Base-by-base conservation (phyloP, 2,797 vertebrate species). In the Nasua narica region DNA sequence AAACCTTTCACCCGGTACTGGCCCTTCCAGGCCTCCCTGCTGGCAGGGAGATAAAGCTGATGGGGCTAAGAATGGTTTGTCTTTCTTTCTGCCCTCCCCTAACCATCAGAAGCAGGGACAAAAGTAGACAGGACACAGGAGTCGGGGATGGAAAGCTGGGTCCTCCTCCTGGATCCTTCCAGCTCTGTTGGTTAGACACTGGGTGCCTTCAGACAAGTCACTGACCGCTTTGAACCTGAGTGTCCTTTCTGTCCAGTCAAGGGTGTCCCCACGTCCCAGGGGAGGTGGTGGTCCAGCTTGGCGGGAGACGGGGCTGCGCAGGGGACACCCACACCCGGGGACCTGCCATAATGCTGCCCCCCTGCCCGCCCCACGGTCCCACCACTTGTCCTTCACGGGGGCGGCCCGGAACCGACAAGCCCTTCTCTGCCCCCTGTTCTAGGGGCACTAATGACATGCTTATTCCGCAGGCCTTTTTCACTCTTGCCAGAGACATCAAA, bases 401-500 rank as follows among this genome's bases (percentile, higher is more conserved):
- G n/a, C 0, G 0, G 11, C 37, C 18, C 3, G 10, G 46, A 74
- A 9, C 37, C 25, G 32, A 48, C 46, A 35, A 25, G 37, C 11
- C 32, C 88, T 46, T 25, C 3, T 48, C 74, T 72, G 29, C 46
- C 29, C 32, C 77, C 56, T 23, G 7, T 40, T 40, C 13, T 21
- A 15, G 65, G 43, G 29, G 6, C 29, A 2, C 79, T 90, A 25
- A 96, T 23, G 1, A 0, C n/a, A 0, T 79, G 13, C 58, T 62
- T 48, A 50, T 86, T 79, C 32, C 93, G 56, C 96, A 99, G 99
- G 99, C 99, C 0, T 99, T 99, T 98, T 99, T 99, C 98, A 99
- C 99, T 18, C 99, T 99, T 1, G 99, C 99, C 83, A 99, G 99
- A 99, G 99, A 99, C 98, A 99, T 99, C 99, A 99, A 99, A 99